Evolutionary conservation across 2,113 vertebrate genomes (phyloP).

Genomic region (Stomatorhinus ivindoensis): DNA sequence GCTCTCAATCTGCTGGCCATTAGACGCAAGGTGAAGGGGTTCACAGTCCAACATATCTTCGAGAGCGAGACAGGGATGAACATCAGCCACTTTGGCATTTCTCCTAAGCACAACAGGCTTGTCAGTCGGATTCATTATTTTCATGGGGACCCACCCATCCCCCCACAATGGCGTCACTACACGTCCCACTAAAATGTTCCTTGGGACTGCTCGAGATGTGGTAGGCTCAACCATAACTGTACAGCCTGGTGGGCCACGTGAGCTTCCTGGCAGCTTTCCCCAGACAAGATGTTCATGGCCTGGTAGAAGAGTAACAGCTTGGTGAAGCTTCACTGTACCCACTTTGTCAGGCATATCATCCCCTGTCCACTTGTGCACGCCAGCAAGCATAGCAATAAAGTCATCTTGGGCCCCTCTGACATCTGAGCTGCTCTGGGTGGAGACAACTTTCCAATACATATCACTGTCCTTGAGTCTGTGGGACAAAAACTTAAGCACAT

Average conservation of each 20-base stretch:
- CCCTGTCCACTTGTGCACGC: conserved; percentile 18
- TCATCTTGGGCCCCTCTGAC: background rate
- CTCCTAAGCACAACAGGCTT: conserved; percentile 17
- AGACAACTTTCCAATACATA: conserved; percentile 16
- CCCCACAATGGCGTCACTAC: background rate
- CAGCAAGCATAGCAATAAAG: conserved; percentile 22
- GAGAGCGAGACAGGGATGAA: conserved; percentile 23
- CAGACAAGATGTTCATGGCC: background rate
- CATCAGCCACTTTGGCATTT: conserved; percentile 30
- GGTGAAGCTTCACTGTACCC: conserved; percentile 24
- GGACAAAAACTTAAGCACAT: conserved; percentile 20
- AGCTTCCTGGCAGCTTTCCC: background rate
- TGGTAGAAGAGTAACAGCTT: conserved; percentile 12
- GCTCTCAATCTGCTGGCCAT: background rate
- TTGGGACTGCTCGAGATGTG: background rate
- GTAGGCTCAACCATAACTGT: too few relatives aligned
- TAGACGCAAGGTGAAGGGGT: background rate
- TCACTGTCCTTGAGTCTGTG: conserved; percentile 22
- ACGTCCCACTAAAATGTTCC: background rate
- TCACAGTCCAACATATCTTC: conserved; percentile 13
- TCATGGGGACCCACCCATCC: conserved; percentile 27
- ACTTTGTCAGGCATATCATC: conserved; percentile 13
- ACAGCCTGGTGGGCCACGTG: too few relatives aligned
- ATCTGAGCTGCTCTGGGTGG: background rate
- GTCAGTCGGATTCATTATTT: background rate